Conservation (phyloP, 2,888 invertebrate species). For the Melieria crassipennis region DNA sequence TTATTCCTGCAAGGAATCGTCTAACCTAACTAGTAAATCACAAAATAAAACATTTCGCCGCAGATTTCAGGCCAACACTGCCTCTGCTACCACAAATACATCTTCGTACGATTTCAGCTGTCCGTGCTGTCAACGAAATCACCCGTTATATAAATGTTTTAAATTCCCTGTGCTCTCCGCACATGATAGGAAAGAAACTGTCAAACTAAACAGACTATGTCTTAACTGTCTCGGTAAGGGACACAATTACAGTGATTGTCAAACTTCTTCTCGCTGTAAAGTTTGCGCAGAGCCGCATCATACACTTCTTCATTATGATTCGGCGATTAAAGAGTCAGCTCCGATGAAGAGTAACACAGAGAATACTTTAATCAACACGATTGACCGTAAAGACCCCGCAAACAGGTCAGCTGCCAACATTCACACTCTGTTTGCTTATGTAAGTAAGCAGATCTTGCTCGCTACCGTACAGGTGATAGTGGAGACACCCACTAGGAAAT, state of each 20-base stretch:
- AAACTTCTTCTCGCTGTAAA: slow-evolving; percentile 13
- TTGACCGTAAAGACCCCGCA: neutral
- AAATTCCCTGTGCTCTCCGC: slow-evolving; percentile 17
- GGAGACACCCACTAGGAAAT: slow-evolving; percentile 11
- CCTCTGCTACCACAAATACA: neutral
- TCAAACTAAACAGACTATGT: slow-evolving; percentile 6
- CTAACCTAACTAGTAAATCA: neutral
- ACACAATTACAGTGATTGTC: slow-evolving; percentile 5
- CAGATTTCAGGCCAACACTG: neutral
- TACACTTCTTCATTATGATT: slow-evolving; percentile 3
- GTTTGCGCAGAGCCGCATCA: slow-evolving; percentile 17
- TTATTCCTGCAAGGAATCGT: neutral
- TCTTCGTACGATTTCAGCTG: neutral
- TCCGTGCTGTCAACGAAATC: slow-evolving; percentile 22
- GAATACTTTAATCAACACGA: neutral
- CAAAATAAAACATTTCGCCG: neutral
- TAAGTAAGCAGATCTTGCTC: slow-evolving; percentile 1
- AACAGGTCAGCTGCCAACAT: neutral
- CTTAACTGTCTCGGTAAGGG: slow-evolving; percentile 17
- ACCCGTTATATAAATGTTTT: slow-evolving; percentile 27
- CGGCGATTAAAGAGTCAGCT: neutral
- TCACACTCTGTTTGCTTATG: slow-evolving; percentile 1
- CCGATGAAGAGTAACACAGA: neutral
- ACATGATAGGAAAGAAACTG: slow-evolving; percentile 10
- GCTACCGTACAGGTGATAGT: slow-evolving; percentile 22